phyloP scores from a whole-genome alignment of 2,113 vertebrate species.

The Chinchilla lanigera region DNA sequence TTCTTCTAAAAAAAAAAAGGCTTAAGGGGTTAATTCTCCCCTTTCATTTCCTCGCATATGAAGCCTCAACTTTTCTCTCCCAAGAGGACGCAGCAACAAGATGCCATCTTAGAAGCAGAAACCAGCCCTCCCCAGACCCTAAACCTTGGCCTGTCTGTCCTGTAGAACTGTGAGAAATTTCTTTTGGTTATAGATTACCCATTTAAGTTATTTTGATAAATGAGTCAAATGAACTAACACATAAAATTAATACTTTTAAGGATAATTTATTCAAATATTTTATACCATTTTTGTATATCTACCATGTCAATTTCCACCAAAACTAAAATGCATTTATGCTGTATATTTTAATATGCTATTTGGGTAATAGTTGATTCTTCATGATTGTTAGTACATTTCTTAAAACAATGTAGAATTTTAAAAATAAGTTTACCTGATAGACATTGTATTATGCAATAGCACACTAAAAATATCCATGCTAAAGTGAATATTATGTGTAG shows the following conservation, averaged over 20 bases:
- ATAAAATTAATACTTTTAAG: not conserved
- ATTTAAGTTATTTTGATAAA: not conserved
- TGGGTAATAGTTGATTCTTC: not conserved
- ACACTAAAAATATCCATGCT: not conserved
- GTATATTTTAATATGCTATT: not conserved
- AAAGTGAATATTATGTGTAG: not conserved
- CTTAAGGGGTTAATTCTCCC: not conserved
- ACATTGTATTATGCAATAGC: not conserved
- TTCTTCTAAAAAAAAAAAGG: not conserved
- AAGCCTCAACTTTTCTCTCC: no score
- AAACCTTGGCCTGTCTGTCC: not conserved
- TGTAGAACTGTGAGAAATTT: not conserved
- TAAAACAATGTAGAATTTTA: not conserved
- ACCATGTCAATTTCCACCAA: not conserved
- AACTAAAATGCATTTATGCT: not conserved
- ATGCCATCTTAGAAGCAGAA: not conserved
- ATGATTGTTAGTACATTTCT: not conserved
- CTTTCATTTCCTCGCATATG: not conserved
- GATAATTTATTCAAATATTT: not conserved
- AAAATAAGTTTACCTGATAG: not conserved
- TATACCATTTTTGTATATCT: not conserved
- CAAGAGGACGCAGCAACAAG: not conserved
- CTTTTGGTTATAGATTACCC: not conserved
- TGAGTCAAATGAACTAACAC: not conserved
- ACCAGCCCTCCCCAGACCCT: not conserved